Base-by-base conservation (phyloP, 1,140 invertebrate species). In the Rhopalosiphum maidis region DNA sequence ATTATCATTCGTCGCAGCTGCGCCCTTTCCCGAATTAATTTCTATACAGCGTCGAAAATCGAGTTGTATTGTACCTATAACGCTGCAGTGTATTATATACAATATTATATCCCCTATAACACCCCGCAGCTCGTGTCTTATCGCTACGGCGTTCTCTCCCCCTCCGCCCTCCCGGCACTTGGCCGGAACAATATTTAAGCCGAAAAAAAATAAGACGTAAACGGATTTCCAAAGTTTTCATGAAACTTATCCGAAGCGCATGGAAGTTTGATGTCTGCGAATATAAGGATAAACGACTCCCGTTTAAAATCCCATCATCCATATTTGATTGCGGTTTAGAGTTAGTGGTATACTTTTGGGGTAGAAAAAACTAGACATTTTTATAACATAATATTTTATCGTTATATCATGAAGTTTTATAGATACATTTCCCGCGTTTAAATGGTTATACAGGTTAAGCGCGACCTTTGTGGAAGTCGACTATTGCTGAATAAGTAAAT, bases 371-470 rank as follows among this genome's bases (percentile, higher is more conserved):
- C 77, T 37, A 83, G 60, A 77, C 60, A 77, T 77, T 77, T 77
- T 77, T 77, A 77, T 77, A 77, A 77, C 30, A 77, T n/a, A 77
- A 77, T 77, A 77, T 77, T 77, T 77, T 77, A 77, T n/a, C 60
- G n/a, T 77, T 77, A 77, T n/a, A 77, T 77, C 30, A n/a, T 77
- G 60, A n/a, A n/a, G 60, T 77, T 77, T 77, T n/a, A 77, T 77
- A n/a, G 30, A 5, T 77, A 77, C 15, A n/a, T n/a, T 77, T n/a
- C 1, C 30, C 30, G 60, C 30, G 15, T 77, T 68, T n/a, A 21
- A 35, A 82, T 30, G 7, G 21, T 22, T 83, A 37, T 37, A 37
- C 22, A 83, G 35, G 77, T 83, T 37, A 37, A 22, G 21, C 22
- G 77, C 23, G 22, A 21, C 21, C 37, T 41, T 82, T 37, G 23